Conservation (phyloP, 2,888 invertebrate genomes). For the Melinopterus prodromus region DNA sequence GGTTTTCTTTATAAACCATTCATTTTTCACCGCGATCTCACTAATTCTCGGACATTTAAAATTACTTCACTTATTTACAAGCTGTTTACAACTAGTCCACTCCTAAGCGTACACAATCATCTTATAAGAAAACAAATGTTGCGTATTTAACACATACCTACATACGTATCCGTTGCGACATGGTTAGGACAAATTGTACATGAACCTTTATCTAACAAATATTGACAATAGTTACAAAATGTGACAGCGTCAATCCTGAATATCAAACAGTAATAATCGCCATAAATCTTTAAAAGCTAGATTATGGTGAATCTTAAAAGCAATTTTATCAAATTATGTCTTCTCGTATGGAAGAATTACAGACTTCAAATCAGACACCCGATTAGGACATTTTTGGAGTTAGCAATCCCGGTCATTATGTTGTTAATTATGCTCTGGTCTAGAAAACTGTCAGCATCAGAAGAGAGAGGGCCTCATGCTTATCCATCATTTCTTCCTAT, state of each 20-base stretch:
- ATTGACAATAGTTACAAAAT: neutral
- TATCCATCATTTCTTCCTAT: neutral
- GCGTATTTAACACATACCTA: too few relatives aligned
- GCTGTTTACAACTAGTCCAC: too few relatives aligned
- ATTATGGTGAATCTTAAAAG: neutral
- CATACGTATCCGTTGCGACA: too few relatives aligned
- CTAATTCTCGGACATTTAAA: too few relatives aligned
- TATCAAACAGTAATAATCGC: neutral
- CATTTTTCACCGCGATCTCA: too few relatives aligned
- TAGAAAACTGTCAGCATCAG: neutral
- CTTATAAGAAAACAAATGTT: too few relatives aligned
- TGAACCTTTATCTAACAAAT: neutral
- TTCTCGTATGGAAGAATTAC: constrained; percentile 16
- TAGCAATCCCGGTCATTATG: neutral
- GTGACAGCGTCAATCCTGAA: neutral
- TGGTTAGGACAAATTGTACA: too few relatives aligned
- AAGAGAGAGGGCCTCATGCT: neutral
- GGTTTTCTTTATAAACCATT: too few relatives aligned
- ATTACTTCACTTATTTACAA: too few relatives aligned
- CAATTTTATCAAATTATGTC: neutral
- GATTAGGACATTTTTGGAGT: constrained; percentile 8
- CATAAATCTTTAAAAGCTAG: neutral
- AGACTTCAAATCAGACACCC: constrained; percentile 18
- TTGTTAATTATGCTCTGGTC: constrained; percentile 5
- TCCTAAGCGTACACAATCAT: too few relatives aligned